phyloP scores from a whole-genome alignment of 2,113 vertebrate genomes.

The Carassius carassius region DNA sequence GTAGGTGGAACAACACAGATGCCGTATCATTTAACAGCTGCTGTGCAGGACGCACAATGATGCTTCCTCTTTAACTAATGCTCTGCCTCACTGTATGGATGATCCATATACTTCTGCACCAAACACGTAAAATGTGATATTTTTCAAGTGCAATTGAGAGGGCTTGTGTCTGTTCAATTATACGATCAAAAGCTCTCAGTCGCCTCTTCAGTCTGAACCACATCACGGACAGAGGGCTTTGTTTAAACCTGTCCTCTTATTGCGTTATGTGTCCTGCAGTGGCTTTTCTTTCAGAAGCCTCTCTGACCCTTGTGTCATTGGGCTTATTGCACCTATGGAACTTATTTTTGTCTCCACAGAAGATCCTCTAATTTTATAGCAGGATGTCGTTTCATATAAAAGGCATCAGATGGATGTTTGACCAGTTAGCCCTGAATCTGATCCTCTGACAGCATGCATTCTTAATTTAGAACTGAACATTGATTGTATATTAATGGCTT shows the following conservation, averaged over 20 bases:
- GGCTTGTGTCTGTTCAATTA: slow-evolving; percentile 12
- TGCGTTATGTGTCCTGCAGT: background rate
- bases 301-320: slow-evolving; percentile 32
- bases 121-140: background rate
- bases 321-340: slow-evolving; percentile 39
- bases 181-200: slow-evolving; percentile 10
- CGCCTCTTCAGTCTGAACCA: background rate
- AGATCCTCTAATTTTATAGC: slow-evolving; percentile 42
- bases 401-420: slow-evolving; percentile 49
- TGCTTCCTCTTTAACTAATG: slow-evolving; percentile 16
- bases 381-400: slow-evolving; percentile 35
- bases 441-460: slow-evolving; percentile 71
- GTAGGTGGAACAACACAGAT: background rate
- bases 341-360: slow-evolving; percentile 42
- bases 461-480: slow-evolving; percentile 72
- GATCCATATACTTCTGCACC: background rate
- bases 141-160: background rate
- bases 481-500: slow-evolving; percentile 74
- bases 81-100: background rate
- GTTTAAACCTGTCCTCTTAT: slow-evolving; percentile 6
- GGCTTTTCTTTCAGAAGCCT: slow-evolving; percentile 32
- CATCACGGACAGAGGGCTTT: background rate
- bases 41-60: background rate
- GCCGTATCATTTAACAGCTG: slow-evolving; percentile 5
- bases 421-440: slow-evolving; percentile 57